Conservation (phyloP, 2,113 vertebrate species). For the Rhombomys opimus region DNA sequence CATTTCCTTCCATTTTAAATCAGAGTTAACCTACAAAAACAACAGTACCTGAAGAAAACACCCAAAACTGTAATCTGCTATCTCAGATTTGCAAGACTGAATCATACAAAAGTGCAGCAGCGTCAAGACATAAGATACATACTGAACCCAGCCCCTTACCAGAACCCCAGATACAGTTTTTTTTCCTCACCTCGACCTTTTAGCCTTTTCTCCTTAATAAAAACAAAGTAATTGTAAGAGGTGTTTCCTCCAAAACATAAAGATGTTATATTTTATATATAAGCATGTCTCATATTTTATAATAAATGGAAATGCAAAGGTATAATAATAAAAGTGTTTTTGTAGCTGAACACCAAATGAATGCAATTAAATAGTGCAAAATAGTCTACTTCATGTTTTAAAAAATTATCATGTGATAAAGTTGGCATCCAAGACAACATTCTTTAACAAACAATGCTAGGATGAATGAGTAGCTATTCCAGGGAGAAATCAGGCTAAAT, state of each 20-base stretch:
- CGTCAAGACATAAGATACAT: constrained; percentile 39
- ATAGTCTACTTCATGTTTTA: background rate
- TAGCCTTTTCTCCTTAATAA: background rate
- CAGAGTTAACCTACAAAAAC: constrained; percentile 47
- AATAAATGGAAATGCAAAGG: constrained; percentile 37
- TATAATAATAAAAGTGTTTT: constrained; percentile 62
- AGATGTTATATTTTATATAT: constrained; percentile 54
- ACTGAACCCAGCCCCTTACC: constrained; percentile 31
- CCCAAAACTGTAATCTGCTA: background rate
- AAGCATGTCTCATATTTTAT: constrained; percentile 49
- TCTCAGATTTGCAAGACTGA: background rate
- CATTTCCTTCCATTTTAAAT: background rate
- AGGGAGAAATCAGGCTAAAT: constrained; percentile 1
- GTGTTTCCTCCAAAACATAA: constrained; percentile 52
- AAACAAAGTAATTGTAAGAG: constrained; percentile 39
- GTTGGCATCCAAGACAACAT: background rate
- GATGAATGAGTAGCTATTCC: constrained; percentile 18
- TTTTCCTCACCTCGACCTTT: background rate
- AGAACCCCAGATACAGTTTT: background rate
- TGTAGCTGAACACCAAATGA: constrained; percentile 35
- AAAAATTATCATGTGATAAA: constrained; percentile 26
- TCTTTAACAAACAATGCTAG: constrained; percentile 23
- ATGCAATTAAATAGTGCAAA: constrained; percentile 46
- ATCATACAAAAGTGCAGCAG: constrained; percentile 27
- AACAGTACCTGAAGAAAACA: background rate